Evolutionary conservation across 2,113 vertebrate species (phyloP).

Genomic region (Rhombomys opimus): DNA sequence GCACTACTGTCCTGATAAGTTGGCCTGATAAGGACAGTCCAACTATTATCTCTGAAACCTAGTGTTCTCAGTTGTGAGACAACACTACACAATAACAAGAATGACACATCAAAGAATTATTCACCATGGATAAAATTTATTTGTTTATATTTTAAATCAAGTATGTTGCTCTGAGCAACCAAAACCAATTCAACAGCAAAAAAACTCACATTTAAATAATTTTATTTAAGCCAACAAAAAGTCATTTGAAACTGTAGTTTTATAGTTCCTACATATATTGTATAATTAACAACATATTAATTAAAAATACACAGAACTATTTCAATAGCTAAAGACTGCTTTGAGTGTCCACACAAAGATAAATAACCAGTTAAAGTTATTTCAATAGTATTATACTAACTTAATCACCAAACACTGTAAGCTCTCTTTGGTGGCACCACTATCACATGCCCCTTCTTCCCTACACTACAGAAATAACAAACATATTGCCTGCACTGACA

Average conservation of each 20-base stretch:
- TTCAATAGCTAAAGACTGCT: conserved; percentile 65
- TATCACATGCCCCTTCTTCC: neutral
- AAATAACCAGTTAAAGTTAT: conserved; percentile 52
- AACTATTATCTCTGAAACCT: neutral
- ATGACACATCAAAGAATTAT: conserved; percentile 49
- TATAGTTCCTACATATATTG: conserved; percentile 41
- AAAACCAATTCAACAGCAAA: neutral
- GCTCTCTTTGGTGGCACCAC: neutral
- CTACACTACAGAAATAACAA: conserved; percentile 2
- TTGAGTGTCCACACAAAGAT: conserved; percentile 66
- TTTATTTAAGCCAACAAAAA: neutral
- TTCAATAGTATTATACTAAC: neutral
- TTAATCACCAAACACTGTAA: conserved; percentile 7
- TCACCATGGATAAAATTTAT: conserved; percentile 5
- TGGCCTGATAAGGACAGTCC: neutral
- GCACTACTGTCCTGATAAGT: neutral
- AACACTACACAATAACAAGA: conserved; percentile 59
- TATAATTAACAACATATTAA: conserved; percentile 57
- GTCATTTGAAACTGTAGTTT: conserved; percentile 56
- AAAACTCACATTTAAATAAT: conserved; percentile 45
- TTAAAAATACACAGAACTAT: conserved; percentile 62
- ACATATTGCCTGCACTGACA: neutral
- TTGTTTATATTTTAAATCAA: conserved; percentile 50
- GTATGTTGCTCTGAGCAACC: neutral
- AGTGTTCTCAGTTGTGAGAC: neutral